Evolutionary conservation across 2,113 vertebrate genomes (phyloP), one percentile per base, ranked within the genome.

Genomic region (Calcarius ornatus): DNA sequence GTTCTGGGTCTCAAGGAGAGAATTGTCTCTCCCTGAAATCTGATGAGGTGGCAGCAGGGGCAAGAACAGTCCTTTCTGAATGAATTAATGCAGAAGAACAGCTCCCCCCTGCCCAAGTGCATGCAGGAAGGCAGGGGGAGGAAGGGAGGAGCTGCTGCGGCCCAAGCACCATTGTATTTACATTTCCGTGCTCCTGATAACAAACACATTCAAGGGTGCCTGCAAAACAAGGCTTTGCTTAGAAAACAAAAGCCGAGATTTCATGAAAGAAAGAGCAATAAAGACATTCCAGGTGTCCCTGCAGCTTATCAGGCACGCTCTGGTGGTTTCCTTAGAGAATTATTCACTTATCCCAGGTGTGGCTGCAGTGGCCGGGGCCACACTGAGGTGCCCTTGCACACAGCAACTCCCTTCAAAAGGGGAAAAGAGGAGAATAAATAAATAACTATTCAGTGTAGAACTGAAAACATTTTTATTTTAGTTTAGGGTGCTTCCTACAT

Each of bases 131-230:
- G 61, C 94, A 63, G 71, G 81, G 68, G 94, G 85, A 97, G 95
- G 96, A 96, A 97, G 96, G 93, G 96, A 97, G 96, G 71, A 90
- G 79, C 79, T 96, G 8, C 87, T 45, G 90, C 91, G 86, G 60
- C 42, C 33, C 65, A 28, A 80, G 18, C 54, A n/a, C 95, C 28
- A 96, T 95, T 97, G 96, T 96, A 88, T 91, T 92, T 90, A 88
- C 21, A 50, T 86, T 96, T 97, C 96, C 94, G 75, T 80, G 13
- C 89, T 43, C 64, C 30, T 5, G 15, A 51, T 31, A 95, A 72
- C 51, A 84, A 87, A 93, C 61, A 53, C 47, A 20, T 70, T 38
- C 83, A 37, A 23, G 14, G 14, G 35, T 8, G 68, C 35, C 35
- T 81, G 75, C 31, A 65, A 83, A 86, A 64, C 73, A 57, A 69